These are phyloP conservation scores for Martes martes DNA, from an alignment of 2,113 vertebrate species.

Conservation along the genomic window DNA sequence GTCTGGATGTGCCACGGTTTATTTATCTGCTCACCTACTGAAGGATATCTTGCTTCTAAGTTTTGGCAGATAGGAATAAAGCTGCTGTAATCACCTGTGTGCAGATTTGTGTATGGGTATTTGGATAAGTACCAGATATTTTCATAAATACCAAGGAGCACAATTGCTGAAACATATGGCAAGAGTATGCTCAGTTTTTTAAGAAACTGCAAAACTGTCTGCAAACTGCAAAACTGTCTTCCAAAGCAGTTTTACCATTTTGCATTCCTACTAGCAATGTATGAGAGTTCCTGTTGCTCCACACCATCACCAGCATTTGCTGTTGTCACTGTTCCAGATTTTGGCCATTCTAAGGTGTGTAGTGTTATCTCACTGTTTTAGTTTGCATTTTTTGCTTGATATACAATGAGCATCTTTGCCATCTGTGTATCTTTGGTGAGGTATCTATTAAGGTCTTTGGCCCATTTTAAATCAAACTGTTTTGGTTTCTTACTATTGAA, in stretches of 20 bases:
- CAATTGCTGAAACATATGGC: not conserved
- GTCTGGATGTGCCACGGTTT: not conserved
- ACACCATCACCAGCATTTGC: not conserved
- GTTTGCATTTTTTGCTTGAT: not conserved
- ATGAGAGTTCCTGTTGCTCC: not conserved
- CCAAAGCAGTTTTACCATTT: not conserved
- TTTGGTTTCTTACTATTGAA: not conserved
- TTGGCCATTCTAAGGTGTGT: not conserved
- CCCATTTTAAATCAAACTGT: not conserved
- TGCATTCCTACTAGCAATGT: not conserved
- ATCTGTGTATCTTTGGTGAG: not conserved
- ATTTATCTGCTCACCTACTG: not conserved
- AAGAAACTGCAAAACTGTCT: not conserved
- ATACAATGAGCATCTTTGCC: not conserved
- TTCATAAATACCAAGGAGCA: not conserved
- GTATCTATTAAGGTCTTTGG: not conserved
- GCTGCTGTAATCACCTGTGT: not conserved
- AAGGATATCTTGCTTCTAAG: not conserved
- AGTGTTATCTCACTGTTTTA: not conserved
- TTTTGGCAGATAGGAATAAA: not conserved
- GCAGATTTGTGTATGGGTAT: not conserved
- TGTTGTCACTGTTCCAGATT: not conserved
- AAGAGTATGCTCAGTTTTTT: not conserved
- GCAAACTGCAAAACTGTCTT: not conserved
- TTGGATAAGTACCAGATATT: not conserved